Evolutionary conservation across 92 coral and sea anemone species (phyloP).

Genomic region (Zoanthus sociatus): DNA sequence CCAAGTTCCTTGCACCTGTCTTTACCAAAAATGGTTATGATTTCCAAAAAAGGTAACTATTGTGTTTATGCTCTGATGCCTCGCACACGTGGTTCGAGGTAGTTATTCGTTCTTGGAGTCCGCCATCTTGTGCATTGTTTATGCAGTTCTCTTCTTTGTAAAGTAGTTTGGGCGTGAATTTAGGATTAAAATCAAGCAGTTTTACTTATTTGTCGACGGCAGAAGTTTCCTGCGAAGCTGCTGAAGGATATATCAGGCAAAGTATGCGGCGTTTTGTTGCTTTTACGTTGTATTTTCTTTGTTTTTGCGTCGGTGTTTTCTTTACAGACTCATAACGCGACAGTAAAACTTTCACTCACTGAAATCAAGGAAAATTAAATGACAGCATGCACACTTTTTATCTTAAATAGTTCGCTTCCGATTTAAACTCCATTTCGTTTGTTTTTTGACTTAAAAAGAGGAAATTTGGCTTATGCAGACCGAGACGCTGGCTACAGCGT

Average conservation of each 20-base stretch:
- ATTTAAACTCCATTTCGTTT: background rate
- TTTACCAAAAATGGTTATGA: conserved; percentile 28
- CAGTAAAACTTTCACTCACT: conserved; percentile 21
- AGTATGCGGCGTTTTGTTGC: conserved; percentile 81
- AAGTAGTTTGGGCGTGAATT: conserved; percentile 43
- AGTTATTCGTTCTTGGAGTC: conserved; percentile 21
- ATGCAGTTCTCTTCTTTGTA: conserved; percentile 11
- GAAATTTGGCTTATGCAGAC: conserved; percentile 12
- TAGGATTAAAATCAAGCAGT: conserved; percentile 48
- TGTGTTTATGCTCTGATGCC: conserved; percentile 33
- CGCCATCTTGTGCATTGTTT: conserved; percentile 62
- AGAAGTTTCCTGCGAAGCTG: conserved; percentile 73
- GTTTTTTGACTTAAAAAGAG: background rate
- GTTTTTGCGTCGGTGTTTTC: conserved; percentile 16
- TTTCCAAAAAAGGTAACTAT: conserved; percentile 42
- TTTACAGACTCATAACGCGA: conserved; percentile 9
- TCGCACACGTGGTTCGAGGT: conserved; percentile 39
- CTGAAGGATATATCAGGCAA: conserved; percentile 86
- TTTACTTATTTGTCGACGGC: conserved; percentile 43
- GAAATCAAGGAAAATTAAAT: background rate
- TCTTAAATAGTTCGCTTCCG: background rate
- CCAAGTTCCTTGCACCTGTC: conserved; percentile 36
- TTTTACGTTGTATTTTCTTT: conserved; percentile 7
- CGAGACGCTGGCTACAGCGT: background rate
- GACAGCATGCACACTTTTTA: background rate